Evolutionary conservation across 2,113 vertebrate species (phyloP).

Genomic region (Clupea harengus): DNA sequence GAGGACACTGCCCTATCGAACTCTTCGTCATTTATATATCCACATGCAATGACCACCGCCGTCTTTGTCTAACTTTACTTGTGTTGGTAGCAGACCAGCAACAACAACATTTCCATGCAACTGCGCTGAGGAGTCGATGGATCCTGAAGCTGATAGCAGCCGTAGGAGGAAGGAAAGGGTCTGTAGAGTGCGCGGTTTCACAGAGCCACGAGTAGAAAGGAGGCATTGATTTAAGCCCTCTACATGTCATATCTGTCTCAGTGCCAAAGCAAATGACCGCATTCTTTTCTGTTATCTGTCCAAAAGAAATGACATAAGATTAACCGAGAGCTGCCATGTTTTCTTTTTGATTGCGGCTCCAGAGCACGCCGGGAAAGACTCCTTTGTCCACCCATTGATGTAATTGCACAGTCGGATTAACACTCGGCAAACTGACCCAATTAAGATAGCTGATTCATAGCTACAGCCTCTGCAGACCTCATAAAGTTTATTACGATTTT

Average conservation of each 20-base stretch:
- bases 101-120: slow-evolving; percentile 33
- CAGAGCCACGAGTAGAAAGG: too few relatives aligned
- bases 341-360: slow-evolving; percentile 6
- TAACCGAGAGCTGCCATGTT: slow-evolving; percentile 12
- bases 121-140: neutral
- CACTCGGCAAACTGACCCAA: slow-evolving; percentile 9
- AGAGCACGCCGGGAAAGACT: neutral
- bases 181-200: too few relatives aligned
- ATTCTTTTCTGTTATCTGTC: neutral
- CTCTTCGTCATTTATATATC: slow-evolving; percentile 35
- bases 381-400: slow-evolving; percentile 5
- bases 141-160: too few relatives aligned
- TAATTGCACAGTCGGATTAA: slow-evolving; percentile 25
- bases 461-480: neutral
- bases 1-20: slow-evolving; percentile 21
- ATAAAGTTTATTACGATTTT: neutral
- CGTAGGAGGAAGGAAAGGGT: too few relatives aligned
- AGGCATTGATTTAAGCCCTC: neutral
- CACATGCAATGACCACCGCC: slow-evolving; percentile 11
- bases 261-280: neutral
- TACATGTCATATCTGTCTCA: neutral
- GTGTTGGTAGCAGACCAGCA: slow-evolving; percentile 9
- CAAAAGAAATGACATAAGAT: slow-evolving; percentile 1
- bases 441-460: neutral
- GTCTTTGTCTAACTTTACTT: slow-evolving; percentile 23